These are phyloP conservation scores for Pampusana beccarii DNA, from an alignment of 2,113 vertebrate genomes.

Conservation along the genomic window DNA sequence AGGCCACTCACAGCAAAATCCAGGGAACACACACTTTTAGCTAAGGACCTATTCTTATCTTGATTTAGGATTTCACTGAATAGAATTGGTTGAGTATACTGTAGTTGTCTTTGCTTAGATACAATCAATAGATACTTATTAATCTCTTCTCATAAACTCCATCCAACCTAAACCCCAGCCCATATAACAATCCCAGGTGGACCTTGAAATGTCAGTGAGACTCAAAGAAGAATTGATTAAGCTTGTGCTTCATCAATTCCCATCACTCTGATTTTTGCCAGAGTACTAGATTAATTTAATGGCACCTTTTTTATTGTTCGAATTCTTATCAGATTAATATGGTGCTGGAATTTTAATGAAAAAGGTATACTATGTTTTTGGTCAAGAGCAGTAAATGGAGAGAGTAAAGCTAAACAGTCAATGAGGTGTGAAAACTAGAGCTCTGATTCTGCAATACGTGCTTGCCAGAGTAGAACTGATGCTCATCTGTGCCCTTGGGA, in stretches of 20 bases:
- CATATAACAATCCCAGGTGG: not conserved
- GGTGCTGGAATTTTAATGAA: not conserved
- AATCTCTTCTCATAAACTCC: conserved; percentile 21
- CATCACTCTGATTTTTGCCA: not conserved
- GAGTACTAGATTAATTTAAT: conserved; percentile 21
- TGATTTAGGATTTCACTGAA: not conserved
- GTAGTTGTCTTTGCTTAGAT: not conserved
- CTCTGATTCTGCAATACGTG: not conserved
- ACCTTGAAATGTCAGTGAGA: conserved; percentile 29
- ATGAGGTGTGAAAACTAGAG: not conserved
- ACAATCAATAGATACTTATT: not conserved
- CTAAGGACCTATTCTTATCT: not conserved
- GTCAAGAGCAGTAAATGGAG: not conserved
- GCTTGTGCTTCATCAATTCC: not conserved
- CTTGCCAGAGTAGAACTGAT: not conserved
- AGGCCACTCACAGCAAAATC: not conserved
- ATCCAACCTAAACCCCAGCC: not conserved
- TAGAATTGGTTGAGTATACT: not conserved
- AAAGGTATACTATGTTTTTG: not conserved
- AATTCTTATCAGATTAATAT: conserved; percentile 1
- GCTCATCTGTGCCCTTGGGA: not conserved
- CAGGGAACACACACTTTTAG: not conserved
- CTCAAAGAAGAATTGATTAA: conserved; percentile 24
- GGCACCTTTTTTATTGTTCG: not conserved
- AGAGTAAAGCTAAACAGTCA: not conserved